Percentiles rank a stretch among this genome's conserved stretches.
Conservation (phyloP, 2,797 vertebrate species). For the Eospalax fontanierii region DNA sequence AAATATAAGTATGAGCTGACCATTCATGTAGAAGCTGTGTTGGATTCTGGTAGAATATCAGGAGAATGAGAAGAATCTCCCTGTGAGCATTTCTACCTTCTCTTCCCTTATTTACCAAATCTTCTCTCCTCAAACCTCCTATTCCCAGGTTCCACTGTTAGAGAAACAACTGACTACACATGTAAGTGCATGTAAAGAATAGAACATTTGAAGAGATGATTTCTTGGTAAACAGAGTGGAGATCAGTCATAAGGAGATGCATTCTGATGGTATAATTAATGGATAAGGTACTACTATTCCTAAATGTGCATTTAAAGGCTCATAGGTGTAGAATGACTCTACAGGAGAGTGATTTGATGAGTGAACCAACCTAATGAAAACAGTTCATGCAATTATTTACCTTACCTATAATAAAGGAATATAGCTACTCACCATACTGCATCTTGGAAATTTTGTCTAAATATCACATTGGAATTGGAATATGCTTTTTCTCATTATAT, state of each 20-base stretch:
- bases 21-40: neutral
- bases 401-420: constrained; percentile 6
- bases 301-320: neutral
- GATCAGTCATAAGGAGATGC: neutral
- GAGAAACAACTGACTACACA: neutral
- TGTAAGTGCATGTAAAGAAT: neutral
- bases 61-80: neutral
- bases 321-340: neutral
- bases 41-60: neutral
- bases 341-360: neutral
- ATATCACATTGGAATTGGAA: neutral
- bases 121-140: neutral
- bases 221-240: neutral
- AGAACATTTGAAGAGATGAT: neutral
- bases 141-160: neutral
- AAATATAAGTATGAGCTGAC: neutral
- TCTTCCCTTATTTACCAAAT: neutral
- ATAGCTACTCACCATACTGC: neutral
- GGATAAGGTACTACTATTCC: neutral
- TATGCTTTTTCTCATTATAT: neutral
- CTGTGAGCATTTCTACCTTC: neutral
- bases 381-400: neutral
- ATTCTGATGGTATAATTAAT: neutral
- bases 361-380: neutral
- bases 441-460: constrained; percentile 48